phyloP scores from a whole-genome alignment of 2,797 vertebrate species.

The Erpetoichthys calabaricus region DNA sequence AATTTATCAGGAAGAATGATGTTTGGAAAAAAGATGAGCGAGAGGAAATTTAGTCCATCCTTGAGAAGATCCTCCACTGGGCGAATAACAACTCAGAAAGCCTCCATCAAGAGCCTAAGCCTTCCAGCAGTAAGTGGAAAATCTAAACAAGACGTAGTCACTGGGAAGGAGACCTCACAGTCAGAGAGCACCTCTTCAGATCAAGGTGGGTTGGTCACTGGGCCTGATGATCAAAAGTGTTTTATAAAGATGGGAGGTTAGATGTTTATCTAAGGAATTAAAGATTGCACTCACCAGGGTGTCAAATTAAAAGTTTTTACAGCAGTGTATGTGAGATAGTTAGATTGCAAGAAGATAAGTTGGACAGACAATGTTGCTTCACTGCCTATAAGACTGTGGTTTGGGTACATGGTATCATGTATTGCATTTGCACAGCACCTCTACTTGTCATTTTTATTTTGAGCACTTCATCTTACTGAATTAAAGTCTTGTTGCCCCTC shows the following conservation, averaged over 20 bases:
- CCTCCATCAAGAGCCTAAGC: not conserved
- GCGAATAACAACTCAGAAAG: not conserved
- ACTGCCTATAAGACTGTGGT: no score
- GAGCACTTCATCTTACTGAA: no score
- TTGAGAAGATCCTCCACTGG: no score
- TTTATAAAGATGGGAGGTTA: not conserved
- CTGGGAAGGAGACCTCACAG: slow-evolving; percentile 40
- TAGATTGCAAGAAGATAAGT: no score
- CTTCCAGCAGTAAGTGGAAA: slow-evolving; percentile 7
- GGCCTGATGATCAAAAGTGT: not conserved
- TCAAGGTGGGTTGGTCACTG: slow-evolving; percentile 41
- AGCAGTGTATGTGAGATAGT: not conserved
- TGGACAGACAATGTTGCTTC: no score
- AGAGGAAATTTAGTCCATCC: no score
- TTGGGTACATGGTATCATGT: no score
- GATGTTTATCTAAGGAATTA: not conserved
- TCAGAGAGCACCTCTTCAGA: slow-evolving; percentile 49
- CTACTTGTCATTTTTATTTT: no score
- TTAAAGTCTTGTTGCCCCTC: no score
- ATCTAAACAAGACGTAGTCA: slow-evolving; percentile 17
- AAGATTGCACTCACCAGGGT: not conserved
- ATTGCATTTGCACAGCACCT: no score
- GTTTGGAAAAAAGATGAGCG: no score
- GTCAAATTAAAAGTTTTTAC: not conserved
- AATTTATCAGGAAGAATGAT: no score